Percentiles rank a stretch among this genome's conserved stretches.
phyloP scores from a whole-genome alignment of 1,140 invertebrate species.

The Drosophila kohkoa region DNA sequence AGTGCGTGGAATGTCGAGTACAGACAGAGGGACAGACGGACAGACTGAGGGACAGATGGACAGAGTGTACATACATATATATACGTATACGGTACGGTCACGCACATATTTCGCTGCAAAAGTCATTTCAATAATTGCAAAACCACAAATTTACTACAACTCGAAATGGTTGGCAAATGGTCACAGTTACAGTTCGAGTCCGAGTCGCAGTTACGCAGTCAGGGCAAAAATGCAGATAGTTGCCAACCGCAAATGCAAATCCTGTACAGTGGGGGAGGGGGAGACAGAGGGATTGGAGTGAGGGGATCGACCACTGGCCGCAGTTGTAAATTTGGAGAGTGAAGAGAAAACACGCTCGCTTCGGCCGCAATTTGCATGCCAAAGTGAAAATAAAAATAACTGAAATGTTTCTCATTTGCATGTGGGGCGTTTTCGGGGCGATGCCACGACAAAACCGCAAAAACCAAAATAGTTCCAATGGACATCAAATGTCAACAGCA shows the following conservation, averaged over 20 bases:
- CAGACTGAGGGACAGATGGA: background rate
- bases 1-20: conserved; percentile 72
- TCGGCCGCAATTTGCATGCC: conserved; percentile 71
- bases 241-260: conserved; percentile 71
- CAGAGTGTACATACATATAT: background rate
- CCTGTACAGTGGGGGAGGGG: conserved; percentile 25
- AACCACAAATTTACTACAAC: conserved; percentile 85
- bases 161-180: conserved; percentile 70
- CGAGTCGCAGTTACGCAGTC: conserved; percentile 12
- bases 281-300: no score
- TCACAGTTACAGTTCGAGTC: conserved; percentile 41
- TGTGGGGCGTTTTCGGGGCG: conserved; percentile 26
- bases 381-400: conserved; percentile 80
- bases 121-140: conserved; percentile 85
- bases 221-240: conserved; percentile 49
- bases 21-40: background rate
- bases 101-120: conserved; percentile 60
- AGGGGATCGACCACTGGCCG: conserved; percentile 41
- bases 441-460: conserved; percentile 68
- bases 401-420: conserved; percentile 82
- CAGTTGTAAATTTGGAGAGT: conserved; percentile 66
- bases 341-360: conserved; percentile 2
- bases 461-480: conserved; percentile 83
- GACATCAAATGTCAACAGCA: conserved; percentile 84
- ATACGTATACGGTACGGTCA: conserved; percentile 23